These are phyloP conservation scores for Diachrysia chrysitis DNA, from an alignment of 2,888 invertebrate genomes.

Conservation along the genomic window DNA sequence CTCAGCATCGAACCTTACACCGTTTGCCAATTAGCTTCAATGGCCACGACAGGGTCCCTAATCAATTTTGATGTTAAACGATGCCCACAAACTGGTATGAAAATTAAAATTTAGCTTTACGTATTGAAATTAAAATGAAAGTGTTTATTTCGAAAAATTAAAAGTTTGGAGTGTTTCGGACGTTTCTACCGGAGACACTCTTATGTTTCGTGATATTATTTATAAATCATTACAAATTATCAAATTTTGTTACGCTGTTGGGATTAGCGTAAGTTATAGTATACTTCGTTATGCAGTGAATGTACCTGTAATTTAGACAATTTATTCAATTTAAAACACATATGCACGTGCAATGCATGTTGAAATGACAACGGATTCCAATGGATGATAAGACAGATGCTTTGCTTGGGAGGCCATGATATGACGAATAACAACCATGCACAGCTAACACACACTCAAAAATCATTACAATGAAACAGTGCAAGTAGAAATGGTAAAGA, in stretches of 20 bases:
- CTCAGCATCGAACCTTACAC: slow-evolving; percentile 73
- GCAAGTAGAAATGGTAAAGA: slow-evolving; percentile 1
- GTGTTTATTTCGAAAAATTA: slow-evolving; percentile 17
- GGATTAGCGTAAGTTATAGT: background rate
- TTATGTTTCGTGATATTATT: slow-evolving; percentile 18
- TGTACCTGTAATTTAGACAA: slow-evolving; percentile 46
- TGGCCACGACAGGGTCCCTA: slow-evolving; percentile 80
- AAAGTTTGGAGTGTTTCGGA: slow-evolving; percentile 17
- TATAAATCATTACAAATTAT: too few relatives aligned
- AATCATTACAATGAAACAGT: background rate
- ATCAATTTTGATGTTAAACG: slow-evolving; percentile 69
- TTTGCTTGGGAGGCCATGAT: background rate
- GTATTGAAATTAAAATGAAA: slow-evolving; percentile 18
- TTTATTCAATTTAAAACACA: slow-evolving; percentile 30
- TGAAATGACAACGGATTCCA: background rate
- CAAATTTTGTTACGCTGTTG: slow-evolving; percentile 7
- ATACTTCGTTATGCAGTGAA: slow-evolving; percentile 25
- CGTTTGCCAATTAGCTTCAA: slow-evolving; percentile 84
- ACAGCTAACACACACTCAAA: background rate
- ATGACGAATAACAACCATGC: background rate
- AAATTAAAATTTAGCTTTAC: slow-evolving; percentile 35
- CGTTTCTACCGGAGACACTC: slow-evolving; percentile 20
- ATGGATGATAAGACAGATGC: background rate
- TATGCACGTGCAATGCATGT: background rate
- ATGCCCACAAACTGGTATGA: slow-evolving; percentile 51